phyloP scores from a whole-genome alignment of 1,140 invertebrate genomes.

The Psix sp. region DNA sequence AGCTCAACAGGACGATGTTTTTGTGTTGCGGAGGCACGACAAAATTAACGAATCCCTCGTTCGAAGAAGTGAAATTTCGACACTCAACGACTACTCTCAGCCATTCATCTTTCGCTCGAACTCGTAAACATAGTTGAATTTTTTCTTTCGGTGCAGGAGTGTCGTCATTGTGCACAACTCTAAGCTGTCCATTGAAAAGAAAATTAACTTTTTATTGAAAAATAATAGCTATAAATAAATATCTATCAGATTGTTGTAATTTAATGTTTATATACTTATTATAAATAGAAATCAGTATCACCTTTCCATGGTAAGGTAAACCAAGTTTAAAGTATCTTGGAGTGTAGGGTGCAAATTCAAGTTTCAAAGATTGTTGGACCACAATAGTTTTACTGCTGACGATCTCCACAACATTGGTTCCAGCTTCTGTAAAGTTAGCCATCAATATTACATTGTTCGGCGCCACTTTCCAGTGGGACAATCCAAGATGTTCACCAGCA shows the following conservation, averaged over 20 bases:
- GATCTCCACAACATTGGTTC: slow-evolving; percentile 81
- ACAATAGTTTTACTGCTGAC: slow-evolving; percentile 79
- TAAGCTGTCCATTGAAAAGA: slow-evolving; percentile 57
- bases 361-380: slow-evolving; percentile 76
- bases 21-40: slow-evolving; percentile 72
- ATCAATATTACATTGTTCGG: slow-evolving; percentile 76
- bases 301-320: slow-evolving; percentile 82
- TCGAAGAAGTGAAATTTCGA: slow-evolving; percentile 71
- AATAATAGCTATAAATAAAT: background rate
- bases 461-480: slow-evolving; percentile 75
- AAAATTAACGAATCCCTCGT: slow-evolving; percentile 74
- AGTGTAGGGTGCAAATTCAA: slow-evolving; percentile 78
- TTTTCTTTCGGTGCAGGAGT: slow-evolving; percentile 70
- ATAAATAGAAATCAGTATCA: slow-evolving; percentile 57
- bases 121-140: slow-evolving; percentile 72
- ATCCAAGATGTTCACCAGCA: slow-evolving; percentile 68
- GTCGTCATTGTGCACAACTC: slow-evolving; percentile 69
- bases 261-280: background rate
- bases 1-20: slow-evolving; percentile 70
- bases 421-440: slow-evolving; percentile 81
- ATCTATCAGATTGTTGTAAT: slow-evolving; percentile 8
- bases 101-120: slow-evolving; percentile 71
- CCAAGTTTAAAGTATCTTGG: slow-evolving; percentile 81
- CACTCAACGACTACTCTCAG: slow-evolving; percentile 70
- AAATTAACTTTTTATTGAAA: slow-evolving; percentile 1